These are phyloP conservation scores for Leptestheria dahalacensis DNA, from an alignment of 1,140 invertebrate species.

Conservation along the genomic window DNA sequence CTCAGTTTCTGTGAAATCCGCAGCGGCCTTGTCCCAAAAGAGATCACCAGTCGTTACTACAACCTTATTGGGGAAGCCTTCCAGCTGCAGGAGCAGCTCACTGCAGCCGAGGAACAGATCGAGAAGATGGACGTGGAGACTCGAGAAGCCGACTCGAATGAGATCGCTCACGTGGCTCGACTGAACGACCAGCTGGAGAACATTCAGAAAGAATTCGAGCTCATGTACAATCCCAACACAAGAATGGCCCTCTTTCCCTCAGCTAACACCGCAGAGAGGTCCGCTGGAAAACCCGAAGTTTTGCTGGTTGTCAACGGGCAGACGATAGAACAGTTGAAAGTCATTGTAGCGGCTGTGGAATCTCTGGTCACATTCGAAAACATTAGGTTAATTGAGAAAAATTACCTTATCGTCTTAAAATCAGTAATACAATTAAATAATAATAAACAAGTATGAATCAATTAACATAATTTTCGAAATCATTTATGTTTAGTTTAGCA, in stretches of 20 bases:
- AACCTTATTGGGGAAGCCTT: constrained; percentile 3
- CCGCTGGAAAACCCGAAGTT: neutral
- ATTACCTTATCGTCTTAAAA: no score
- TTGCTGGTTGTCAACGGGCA: neutral
- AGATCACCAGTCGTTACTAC: constrained; percentile 2
- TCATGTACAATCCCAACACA: constrained; percentile 1
- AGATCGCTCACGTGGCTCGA: neutral
- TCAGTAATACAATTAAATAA: no score
- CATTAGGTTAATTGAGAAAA: neutral
- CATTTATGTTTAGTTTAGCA: no score
- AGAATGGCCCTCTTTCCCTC: constrained; percentile 5
- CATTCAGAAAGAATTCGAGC: constrained; percentile 4
- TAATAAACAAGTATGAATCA: no score
- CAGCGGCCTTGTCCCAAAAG: neutral
- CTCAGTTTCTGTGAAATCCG: constrained; percentile 1
- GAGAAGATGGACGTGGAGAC: neutral
- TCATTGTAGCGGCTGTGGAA: neutral
- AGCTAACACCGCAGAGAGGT: neutral
- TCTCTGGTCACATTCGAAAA: neutral
- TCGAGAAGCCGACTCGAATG: neutral
- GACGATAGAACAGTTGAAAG: neutral
- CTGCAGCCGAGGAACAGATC: neutral
- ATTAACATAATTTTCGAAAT: no score
- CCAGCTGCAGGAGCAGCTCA: neutral
- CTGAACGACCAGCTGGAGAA: constrained; percentile 1